Base-by-base conservation (phyloP, 1,140 invertebrate genomes). In the Acromyrmex heyeri region DNA sequence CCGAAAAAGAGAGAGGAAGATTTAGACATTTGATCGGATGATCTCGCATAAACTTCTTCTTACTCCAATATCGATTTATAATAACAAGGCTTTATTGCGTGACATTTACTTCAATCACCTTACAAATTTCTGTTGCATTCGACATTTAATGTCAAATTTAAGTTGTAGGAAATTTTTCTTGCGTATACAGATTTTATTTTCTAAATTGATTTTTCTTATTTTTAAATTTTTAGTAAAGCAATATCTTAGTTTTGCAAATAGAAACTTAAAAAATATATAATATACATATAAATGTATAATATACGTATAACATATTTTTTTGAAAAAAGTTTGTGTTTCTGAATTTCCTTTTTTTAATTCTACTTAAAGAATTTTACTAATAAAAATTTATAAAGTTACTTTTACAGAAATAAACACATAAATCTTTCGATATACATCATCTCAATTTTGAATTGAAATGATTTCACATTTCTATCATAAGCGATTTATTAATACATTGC, bases 51-150 rank as follows among this genome's bases (percentile, higher is more conserved):
- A 69, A 79, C 24, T 79, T 8, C n/a, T 38, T 3, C 30, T 27
- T 3, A 3, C 12, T 5, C 7, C 21, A 16, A 62, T 8, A 8
- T 30, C n/a, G 59, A n/a, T 24, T 53, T 21, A 6, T 34, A 34
- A 79, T 34, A 2, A 50, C 14, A n/a, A 57, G 2, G 3, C 10
- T 79, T 79, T 16, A 55, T 79, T 69, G 27, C 21, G 30, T 67
- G 10, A 27, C 24, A 64, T 78, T 64, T 78, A 64, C 24, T 64
- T 21, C 12, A 18, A 12, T 21, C 38, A 7, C 14, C 0, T 53
- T 65, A 65, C 16, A 7, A 34, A 14, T 34, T 38, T 30, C 38
- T 16, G 0, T 16, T 16, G 18, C 24, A 55, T 38, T 55, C 6
- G 30, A 69, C 14, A 44, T 44, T 30, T 8, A 4, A 30, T 50